These are phyloP conservation scores for Sebastes trivittatus DNA, from an alignment of 2,797 vertebrate genomes.

Conservation along the genomic window DNA sequence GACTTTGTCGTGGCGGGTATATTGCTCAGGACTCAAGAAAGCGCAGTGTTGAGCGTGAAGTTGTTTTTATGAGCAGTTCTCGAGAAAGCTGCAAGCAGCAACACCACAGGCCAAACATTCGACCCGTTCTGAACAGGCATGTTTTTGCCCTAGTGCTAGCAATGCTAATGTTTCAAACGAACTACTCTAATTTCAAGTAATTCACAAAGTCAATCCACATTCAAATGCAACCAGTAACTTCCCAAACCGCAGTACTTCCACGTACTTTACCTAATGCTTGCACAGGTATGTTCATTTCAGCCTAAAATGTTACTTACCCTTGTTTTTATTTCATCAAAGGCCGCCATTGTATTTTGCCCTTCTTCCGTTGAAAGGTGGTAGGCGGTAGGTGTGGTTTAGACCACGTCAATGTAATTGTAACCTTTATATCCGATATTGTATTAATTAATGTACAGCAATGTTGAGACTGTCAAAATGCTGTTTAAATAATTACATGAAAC, in stretches of 20 bases:
- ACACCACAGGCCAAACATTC: too few species aligned
- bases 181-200: background rate
- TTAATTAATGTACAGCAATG: background rate
- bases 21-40: too few species aligned
- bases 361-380: background rate
- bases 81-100: too few species aligned
- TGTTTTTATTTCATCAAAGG: accelerated
- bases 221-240: background rate
- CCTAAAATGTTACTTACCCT: background rate
- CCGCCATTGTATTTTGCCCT: background rate
- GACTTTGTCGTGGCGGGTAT: too few species aligned
- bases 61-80: too few species aligned
- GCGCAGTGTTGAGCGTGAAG: too few species aligned
- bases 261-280: background rate
- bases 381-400: background rate
- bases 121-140: too few species aligned
- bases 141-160: background rate
- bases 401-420: background rate
- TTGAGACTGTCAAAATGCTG: background rate
- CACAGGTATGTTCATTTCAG: background rate
- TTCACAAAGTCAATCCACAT: background rate
- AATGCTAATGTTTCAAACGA: background rate
- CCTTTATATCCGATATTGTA: background rate
- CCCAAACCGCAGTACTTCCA: background rate
- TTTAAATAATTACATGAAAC: background rate